Conservation (phyloP, 2,888 invertebrate genomes). For the Polietes domitor region DNA sequence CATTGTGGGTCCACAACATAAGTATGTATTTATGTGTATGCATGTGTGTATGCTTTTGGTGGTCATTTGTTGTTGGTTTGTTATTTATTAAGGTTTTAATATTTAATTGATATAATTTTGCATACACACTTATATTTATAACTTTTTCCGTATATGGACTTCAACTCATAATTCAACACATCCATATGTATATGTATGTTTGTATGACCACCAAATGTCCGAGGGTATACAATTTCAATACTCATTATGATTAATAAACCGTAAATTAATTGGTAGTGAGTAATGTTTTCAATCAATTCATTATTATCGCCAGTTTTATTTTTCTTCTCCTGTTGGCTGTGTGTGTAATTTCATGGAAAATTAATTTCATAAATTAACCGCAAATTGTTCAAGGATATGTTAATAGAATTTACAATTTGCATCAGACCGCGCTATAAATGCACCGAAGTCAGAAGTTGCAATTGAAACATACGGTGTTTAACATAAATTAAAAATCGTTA, state of each 20-base stretch:
- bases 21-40: neutral
- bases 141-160: neutral
- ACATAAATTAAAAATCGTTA: neutral
- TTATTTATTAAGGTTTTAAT: slow-evolving; percentile 67
- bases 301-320: slow-evolving; percentile 26
- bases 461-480: slow-evolving; percentile 9
- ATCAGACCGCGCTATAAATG: neutral
- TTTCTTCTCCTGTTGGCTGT: slow-evolving; percentile 31
- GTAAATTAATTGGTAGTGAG: slow-evolving; percentile 63
- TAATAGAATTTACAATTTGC: slow-evolving; percentile 25
- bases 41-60: slow-evolving; percentile 35
- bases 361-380: slow-evolving; percentile 54
- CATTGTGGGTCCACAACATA: neutral
- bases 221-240: slow-evolving; percentile 45
- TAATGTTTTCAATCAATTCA: slow-evolving; percentile 60
- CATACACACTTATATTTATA: slow-evolving; percentile 24
- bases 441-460: neutral
- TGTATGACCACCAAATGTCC: slow-evolving; percentile 42
- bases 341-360: slow-evolving; percentile 31
- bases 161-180: slow-evolving; percentile 26
- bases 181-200: slow-evolving; percentile 12
- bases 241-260: slow-evolving; percentile 65
- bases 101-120: slow-evolving; percentile 61
- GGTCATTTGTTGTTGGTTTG: slow-evolving; percentile 55
- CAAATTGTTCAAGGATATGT: slow-evolving; percentile 55